Percentiles rank a stretch among this genome's conserved stretches.
These are phyloP conservation scores for Pomatorhinus ruficollis DNA, from an alignment of 2,113 vertebrate species.

Conservation along the genomic window DNA sequence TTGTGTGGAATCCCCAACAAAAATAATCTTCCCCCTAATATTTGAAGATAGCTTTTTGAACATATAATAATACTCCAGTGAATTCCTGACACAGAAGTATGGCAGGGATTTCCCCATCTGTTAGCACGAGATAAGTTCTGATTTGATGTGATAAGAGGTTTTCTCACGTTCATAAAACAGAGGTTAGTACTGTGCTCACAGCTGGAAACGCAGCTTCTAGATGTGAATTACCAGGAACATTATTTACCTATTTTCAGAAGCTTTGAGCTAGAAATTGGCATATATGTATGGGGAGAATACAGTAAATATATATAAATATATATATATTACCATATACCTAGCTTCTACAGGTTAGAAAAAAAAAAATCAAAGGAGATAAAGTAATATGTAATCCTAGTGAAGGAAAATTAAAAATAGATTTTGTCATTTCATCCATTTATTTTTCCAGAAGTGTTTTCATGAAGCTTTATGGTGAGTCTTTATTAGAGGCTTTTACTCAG, in stretches of 20 bases:
- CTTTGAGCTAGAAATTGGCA: not conserved
- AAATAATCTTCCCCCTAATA: not conserved
- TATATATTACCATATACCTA: no score
- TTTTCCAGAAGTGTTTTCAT: not conserved
- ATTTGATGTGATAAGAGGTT: constrained; percentile 33
- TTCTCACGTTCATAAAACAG: not conserved
- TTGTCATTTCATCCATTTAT: not conserved
- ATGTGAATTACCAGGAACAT: not conserved
- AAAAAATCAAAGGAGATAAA: not conserved
- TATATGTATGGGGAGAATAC: not conserved
- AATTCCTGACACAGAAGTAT: not conserved
- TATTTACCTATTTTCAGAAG: not conserved
- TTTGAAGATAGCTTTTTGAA: not conserved
- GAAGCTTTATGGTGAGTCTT: not conserved
- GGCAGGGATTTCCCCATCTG: not conserved
- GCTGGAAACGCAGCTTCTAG: not conserved
- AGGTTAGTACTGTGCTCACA: not conserved
- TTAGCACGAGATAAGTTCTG: not conserved
- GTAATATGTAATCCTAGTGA: not conserved
- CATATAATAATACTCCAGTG: not conserved
- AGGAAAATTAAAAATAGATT: not conserved
- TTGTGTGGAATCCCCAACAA: not conserved
- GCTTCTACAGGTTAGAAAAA: not conserved
- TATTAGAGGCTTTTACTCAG: not conserved
- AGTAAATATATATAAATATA: not conserved